Evolutionary conservation across 2,797 vertebrate species (phyloP).

Genomic region (Chaetophractus vellerosus): DNA sequence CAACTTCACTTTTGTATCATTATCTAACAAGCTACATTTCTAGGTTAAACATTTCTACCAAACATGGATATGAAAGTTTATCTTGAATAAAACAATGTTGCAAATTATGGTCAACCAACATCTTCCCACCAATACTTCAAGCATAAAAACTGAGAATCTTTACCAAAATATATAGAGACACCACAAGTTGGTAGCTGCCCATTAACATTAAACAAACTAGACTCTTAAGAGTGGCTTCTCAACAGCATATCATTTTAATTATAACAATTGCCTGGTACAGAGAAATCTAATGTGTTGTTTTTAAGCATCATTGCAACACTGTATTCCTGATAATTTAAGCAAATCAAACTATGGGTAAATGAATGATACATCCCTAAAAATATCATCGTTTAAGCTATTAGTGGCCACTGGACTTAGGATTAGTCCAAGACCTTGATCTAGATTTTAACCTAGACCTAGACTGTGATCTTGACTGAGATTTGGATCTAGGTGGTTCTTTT

Average conservation of each 20-base stretch:
- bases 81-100: constrained; percentile 89
- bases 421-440: constrained; percentile 96
- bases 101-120: constrained; percentile 90
- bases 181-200: constrained; percentile 92
- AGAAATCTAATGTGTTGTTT: constrained; percentile 91
- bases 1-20: too few species aligned
- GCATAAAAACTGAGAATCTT: constrained; percentile 91
- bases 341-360: constrained; percentile 92
- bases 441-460: constrained; percentile 96
- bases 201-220: constrained; percentile 90
- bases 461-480: constrained; percentile 95
- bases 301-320: constrained; percentile 92
- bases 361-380: constrained; percentile 91
- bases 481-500: constrained; percentile 93
- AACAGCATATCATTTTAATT: constrained; percentile 90
- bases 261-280: constrained; percentile 91
- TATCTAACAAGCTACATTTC: too few species aligned
- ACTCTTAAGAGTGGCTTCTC: constrained; percentile 91
- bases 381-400: too few species aligned
- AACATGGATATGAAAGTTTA: too few species aligned
- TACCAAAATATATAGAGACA: constrained; percentile 93
- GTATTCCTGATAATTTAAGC: constrained; percentile 93
- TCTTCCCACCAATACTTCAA: constrained; percentile 91
- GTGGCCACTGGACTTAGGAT: too few species aligned
- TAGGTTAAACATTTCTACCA: too few species aligned